phyloP scores from a whole-genome alignment of 2,113 vertebrate species.

The Ctenomys sociabilis region DNA sequence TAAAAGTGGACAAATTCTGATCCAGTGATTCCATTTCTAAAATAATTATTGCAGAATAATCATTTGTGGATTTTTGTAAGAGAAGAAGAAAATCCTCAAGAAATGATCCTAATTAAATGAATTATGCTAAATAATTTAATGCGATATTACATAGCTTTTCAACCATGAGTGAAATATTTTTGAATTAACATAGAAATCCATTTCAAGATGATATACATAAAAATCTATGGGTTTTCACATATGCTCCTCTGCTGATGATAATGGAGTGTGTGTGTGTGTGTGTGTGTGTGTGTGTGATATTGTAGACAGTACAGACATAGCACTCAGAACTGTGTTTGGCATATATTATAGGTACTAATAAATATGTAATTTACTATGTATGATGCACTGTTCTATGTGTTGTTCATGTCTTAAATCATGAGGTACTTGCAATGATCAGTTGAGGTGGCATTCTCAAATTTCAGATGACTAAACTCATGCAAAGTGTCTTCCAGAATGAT shows the following conservation, averaged over 20 bases:
- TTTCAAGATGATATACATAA: neutral
- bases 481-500: neutral
- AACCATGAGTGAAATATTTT: neutral
- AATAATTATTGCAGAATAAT: neutral
- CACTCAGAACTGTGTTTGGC: neutral
- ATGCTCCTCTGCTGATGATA: neutral
- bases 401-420: neutral
- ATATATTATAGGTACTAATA: neutral
- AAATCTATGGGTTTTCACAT: neutral
- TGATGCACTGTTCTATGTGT: neutral
- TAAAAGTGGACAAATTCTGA: neutral
- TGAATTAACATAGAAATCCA: conserved; percentile 12
- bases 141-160: neutral
- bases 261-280: neutral
- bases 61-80: neutral
- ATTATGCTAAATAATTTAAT: neutral
- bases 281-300: too few relatives aligned
- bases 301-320: neutral
- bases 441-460: neutral
- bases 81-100: neutral
- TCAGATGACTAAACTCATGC: neutral
- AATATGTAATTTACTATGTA: neutral
- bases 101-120: neutral
- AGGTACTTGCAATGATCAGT: neutral
- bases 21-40: neutral